Percentiles rank a stretch among this genome's conserved stretches.
These are phyloP conservation scores for Agriopis leucophaearia DNA, from an alignment of 2,888 invertebrate genomes.

Conservation along the genomic window DNA sequence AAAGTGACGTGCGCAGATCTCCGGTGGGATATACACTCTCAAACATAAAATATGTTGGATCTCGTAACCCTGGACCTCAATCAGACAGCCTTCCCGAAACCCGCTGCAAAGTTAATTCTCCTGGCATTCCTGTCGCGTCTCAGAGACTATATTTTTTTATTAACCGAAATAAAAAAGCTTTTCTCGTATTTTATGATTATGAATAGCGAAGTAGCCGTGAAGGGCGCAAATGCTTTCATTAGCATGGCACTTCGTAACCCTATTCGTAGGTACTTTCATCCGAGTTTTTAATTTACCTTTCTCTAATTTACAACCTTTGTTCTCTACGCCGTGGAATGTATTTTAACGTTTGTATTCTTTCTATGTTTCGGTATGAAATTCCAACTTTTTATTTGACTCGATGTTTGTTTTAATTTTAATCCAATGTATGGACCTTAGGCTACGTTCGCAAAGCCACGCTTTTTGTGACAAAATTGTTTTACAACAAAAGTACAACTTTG, in stretches of 20 bases:
- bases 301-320: conserved; percentile 50
- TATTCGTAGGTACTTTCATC: conserved; percentile 46
- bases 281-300: conserved; percentile 50
- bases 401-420: not conserved
- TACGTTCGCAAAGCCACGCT: not conserved
- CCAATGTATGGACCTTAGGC: not conserved
- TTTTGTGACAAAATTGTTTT: too few species aligned
- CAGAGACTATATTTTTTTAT: conserved; percentile 44
- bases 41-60: conserved; percentile 12
- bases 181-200: conserved; percentile 48
- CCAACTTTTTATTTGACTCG: conserved; percentile 17
- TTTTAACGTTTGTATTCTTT: conserved; percentile 44
- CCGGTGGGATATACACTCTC: not conserved
- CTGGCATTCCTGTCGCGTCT: conserved; percentile 42
- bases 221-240: conserved; percentile 50
- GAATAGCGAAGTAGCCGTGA: conserved; percentile 42
- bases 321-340: conserved; percentile 40
- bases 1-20: not conserved
- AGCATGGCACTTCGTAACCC: conserved; percentile 49
- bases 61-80: conserved; percentile 16
- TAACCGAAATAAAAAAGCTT: conserved; percentile 45
- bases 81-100: conserved; percentile 7
- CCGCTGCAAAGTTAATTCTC: conserved; percentile 16
- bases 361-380: conserved; percentile 36
- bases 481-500: not conserved